Base-by-base conservation (phyloP, 2,113 vertebrate species). In the Stegostoma tigrinum region DNA sequence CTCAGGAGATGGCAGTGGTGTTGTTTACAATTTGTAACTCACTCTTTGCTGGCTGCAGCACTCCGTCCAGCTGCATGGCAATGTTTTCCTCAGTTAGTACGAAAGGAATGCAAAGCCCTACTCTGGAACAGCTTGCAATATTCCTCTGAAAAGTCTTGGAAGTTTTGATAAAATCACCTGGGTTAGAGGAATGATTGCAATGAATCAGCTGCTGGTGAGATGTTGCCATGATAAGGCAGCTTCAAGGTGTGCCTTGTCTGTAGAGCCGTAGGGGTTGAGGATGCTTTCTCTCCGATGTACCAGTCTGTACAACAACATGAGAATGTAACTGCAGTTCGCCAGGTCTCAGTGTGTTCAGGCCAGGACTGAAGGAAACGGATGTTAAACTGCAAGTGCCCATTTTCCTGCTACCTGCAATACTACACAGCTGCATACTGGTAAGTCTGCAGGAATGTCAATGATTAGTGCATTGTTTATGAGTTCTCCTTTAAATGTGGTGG, bases 231-330 rank as follows among this genome's bases (percentile, higher is more conserved):
- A 95, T 30, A 72, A 68, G 68, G 48, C 6, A 34, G 15, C 10
- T 75, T 45, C 68, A 14, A 72, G 94, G 94, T 95, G 94, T 95
- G 94, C 17, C 94, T 45, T 45, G 67, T 34, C 93, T 23, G 21
- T 2, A 5, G 66, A n/a, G 55, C 8, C 34, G 21, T 5, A 42
- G 24, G 85, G 23, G 17, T 34, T 34, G 1, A 66, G 61, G 38
- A n/a, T 70, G 45, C 0, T n/a, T 67, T 64, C 0, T 38, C 34
- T 68, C 19, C 66, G 5, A 19, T 42, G 67, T 70, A n/a, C 67
- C 90, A 67, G 38, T 94, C 42, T 66, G 70, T 48, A 0, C 17
- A 19, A 45, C 72, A 45, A 70, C 5, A 38, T n/a, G 90, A 93
- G 90, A 55, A 30, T 89, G 45, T 12, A 83, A 27, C 66, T 24